A percentile compares a stretch with the other conserved stretches of the same genome.
phyloP scores from a whole-genome alignment of 1,140 invertebrate species.

The Megathymus violae region DNA sequence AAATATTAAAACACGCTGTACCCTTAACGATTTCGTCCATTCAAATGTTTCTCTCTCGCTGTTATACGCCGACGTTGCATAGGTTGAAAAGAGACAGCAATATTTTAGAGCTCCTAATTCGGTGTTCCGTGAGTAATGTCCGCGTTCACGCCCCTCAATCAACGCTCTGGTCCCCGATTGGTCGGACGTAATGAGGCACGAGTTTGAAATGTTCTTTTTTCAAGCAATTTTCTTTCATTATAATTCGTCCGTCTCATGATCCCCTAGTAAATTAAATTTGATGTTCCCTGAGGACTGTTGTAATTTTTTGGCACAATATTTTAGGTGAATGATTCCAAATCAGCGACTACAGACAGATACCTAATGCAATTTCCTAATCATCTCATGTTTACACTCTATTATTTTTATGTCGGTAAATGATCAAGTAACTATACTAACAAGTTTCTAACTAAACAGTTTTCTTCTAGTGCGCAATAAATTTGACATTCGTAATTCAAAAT shows the following conservation, averaged over 20 bases:
- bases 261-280: constrained; percentile 34
- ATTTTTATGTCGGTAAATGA: too few species aligned
- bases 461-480: too few species aligned
- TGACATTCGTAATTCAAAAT: too few species aligned
- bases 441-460: too few species aligned
- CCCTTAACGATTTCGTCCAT: constrained; percentile 47
- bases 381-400: too few species aligned
- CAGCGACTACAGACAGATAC: too few species aligned
- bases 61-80: neutral
- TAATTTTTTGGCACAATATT: too few species aligned
- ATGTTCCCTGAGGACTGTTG: constrained; percentile 16
- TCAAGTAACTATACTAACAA: too few species aligned
- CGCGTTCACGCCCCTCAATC: constrained; percentile 72
- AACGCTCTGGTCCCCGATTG: constrained; percentile 57
- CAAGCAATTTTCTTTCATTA: constrained; percentile 66
- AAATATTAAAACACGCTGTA: constrained; percentile 77
- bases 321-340: too few species aligned
- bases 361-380: too few species aligned
- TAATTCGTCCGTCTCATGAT: constrained; percentile 34
- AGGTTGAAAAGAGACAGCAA: constrained; percentile 48
- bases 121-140: constrained; percentile 66
- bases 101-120: constrained; percentile 37
- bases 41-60: constrained; percentile 49
- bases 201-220: constrained; percentile 57
- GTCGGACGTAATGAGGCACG: constrained; percentile 62